phyloP scores from a whole-genome alignment of 2,797 vertebrate genomes.

The Iguana delicatissima region DNA sequence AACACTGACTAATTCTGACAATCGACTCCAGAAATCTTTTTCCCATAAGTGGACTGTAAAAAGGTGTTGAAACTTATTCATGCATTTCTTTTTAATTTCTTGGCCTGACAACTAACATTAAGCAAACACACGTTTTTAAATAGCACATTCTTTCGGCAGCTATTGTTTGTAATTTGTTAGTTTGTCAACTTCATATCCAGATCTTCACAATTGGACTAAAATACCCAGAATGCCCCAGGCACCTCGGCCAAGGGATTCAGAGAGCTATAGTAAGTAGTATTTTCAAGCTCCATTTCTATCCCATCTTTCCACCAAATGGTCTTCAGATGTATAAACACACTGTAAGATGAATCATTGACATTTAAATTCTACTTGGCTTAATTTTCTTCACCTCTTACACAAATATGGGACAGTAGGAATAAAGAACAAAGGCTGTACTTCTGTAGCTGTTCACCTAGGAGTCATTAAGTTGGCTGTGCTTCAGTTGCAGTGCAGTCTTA shows the following conservation, averaged over 20 bases:
- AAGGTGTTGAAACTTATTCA: neutral
- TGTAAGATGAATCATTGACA: neutral
- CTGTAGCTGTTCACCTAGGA: neutral
- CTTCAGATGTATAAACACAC: too few relatives aligned
- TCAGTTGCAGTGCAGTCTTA: neutral
- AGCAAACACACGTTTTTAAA: neutral
- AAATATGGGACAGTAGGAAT: neutral
- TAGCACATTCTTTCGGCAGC: neutral
- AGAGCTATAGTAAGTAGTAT: too few relatives aligned
- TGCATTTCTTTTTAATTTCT: neutral
- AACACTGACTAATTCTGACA: neutral
- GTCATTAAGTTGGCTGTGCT: neutral
- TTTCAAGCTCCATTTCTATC: neutral
- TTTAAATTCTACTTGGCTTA: neutral
- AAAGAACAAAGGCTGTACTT: neutral
- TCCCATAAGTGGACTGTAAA: neutral
- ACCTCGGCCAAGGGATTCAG: too few relatives aligned
- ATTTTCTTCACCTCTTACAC: neutral
- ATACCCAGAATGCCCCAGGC: too few relatives aligned
- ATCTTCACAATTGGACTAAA: too few relatives aligned
- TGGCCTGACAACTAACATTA: neutral
- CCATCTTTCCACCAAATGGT: neutral
- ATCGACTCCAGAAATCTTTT: neutral
- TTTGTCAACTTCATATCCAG: neutral
- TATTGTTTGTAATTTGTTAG: neutral